Evolutionary conservation across 1,140 invertebrate genomes (phyloP).

Genomic region (Zelostemma sp.): DNA sequence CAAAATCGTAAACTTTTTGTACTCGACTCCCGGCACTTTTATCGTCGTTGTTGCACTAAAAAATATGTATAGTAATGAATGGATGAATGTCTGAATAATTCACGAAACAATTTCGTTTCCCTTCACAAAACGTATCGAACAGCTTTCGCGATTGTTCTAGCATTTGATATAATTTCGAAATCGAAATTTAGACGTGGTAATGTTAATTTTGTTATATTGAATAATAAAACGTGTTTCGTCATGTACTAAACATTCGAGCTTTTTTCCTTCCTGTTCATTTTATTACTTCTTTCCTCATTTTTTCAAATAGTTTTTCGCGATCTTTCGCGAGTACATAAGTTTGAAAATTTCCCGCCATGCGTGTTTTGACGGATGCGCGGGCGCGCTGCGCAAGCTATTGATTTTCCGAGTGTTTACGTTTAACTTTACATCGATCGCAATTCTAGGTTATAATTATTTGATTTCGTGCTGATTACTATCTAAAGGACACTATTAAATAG

Average conservation of each 20-base stretch:
- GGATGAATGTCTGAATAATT: not conserved
- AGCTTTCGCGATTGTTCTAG: not conserved
- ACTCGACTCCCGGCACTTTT: not conserved
- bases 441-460: too few relatives aligned
- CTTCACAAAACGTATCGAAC: not conserved
- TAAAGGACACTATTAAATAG: not conserved
- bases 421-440: too few relatives aligned
- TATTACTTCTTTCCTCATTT: too few relatives aligned
- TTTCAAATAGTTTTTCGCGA: too few relatives aligned
- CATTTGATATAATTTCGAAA: not conserved
- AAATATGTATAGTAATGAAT: not conserved
- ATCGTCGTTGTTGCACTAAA: too few relatives aligned
- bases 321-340: too few relatives aligned
- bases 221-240: not conserved
- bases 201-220: constrained; percentile 3
- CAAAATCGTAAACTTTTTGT: not conserved
- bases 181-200: not conserved
- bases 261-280: too few relatives aligned
- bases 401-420: too few relatives aligned
- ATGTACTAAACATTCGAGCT: not conserved
- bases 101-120: not conserved
- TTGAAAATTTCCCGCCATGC: too few relatives aligned
- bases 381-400: too few relatives aligned
- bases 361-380: too few relatives aligned
- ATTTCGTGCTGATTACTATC: too few relatives aligned